Percentiles rank a stretch among this genome's conserved stretches.
phyloP scores from a whole-genome alignment of 2,888 invertebrate genomes.

The Acronicta aceris region DNA sequence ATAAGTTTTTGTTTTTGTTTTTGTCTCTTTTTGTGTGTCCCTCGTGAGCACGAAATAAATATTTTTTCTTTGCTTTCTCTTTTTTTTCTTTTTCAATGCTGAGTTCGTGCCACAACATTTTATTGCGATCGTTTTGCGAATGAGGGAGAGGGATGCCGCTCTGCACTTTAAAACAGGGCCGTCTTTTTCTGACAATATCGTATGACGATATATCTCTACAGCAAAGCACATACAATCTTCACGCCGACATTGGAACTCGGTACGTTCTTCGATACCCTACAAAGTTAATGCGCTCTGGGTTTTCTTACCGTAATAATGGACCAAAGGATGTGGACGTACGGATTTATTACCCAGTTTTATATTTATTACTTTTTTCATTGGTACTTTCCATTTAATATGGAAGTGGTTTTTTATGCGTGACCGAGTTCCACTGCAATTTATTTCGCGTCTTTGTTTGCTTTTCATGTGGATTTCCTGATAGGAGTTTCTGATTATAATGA shows the following conservation, averaged over 20 bases:
- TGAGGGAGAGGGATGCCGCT: too few relatives aligned
- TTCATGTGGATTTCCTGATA: slow-evolving; percentile 23
- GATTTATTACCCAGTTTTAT: slow-evolving; percentile 59
- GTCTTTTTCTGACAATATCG: too few relatives aligned
- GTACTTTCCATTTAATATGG: slow-evolving; percentile 55
- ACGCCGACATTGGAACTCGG: slow-evolving; percentile 20
- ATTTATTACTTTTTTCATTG: slow-evolving; percentile 60
- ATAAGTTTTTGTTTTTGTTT: too few relatives aligned
- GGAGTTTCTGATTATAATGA: slow-evolving; percentile 15
- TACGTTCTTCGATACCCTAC: slow-evolving; percentile 47
- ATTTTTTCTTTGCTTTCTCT: too few relatives aligned
- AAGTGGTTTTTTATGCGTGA: slow-evolving; percentile 52
- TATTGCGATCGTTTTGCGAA: too few relatives aligned
- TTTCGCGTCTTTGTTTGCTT: slow-evolving; percentile 39
- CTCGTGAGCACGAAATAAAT: too few relatives aligned
- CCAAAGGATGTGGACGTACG: slow-evolving; percentile 51
- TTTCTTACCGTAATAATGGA: slow-evolving; percentile 56
- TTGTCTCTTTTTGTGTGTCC: too few relatives aligned
- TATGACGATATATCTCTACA: too few relatives aligned
- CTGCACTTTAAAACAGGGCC: too few relatives aligned
- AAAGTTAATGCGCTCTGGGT: slow-evolving; percentile 57
- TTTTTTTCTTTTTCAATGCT: too few relatives aligned
- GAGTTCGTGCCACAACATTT: too few relatives aligned
- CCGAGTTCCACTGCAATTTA: slow-evolving; percentile 41
- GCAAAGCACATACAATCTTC: slow-evolving; percentile 31